Base-by-base conservation (phyloP, 2,113 vertebrate species). In the Sarotherodon lohbergeri region DNA sequence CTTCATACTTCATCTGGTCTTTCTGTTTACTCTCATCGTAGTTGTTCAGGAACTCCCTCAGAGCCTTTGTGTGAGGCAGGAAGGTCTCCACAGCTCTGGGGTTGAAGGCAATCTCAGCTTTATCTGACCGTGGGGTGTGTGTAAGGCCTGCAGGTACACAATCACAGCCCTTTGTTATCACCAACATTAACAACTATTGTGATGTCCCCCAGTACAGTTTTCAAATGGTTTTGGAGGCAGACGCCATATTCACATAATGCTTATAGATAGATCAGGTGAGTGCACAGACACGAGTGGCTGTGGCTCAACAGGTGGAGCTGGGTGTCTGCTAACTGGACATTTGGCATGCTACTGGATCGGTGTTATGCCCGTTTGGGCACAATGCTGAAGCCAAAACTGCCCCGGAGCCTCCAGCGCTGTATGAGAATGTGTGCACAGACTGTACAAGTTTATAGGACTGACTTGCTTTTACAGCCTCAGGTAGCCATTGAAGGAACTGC, bases 61-160 rank as follows among this genome's bases (percentile, higher is more conserved):
- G 82, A 90, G 92, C 94, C 68, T 81, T 91, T 54, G 97, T 93
- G n/a, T 97, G 98, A 0, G 87, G 32, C 16, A 96, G 82, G 10
- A 95, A 99, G 29, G 87, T 95, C 81, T 68, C 95, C 17, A 92
- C 0, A 0, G 98, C 96, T 0, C 78, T 92, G 4, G 92, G 3
- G 61, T 83, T 94, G 86, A 97, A 98, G 85, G 82, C 1, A n/a
- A 99, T 82, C 92, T 99, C 99, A 19, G 96, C 88, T 88, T 97
- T 97, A 0, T 96, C 94, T 4, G 92, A 63, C 4, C 46, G 84
- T 1, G 97, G 97, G n/a, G 93, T 89, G 92, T 96, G 96, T 1
- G 95, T 48, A 10, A 97, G 94, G 71, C 97, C 97, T 97, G 90
- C 56, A 9, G 56, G 12, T 9, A 54, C 7, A 57, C 59, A 5